Evolutionary conservation across 2,113 vertebrate species (phyloP).

Genomic region (Anhinga anhinga): DNA sequence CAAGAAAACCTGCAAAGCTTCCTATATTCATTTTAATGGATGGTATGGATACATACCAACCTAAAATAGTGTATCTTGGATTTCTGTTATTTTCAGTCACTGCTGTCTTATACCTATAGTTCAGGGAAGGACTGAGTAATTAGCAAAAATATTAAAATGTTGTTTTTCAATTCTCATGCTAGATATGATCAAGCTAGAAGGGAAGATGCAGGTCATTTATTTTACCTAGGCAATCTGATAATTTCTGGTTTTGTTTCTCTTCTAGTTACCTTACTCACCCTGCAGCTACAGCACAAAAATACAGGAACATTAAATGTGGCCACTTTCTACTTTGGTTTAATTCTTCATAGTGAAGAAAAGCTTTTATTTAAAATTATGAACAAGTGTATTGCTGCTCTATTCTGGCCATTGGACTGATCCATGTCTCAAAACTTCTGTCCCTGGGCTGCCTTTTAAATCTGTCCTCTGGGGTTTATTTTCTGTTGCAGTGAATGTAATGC

Average conservation of each 20-base stretch:
- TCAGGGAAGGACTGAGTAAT: not conserved
- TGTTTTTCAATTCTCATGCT: not conserved
- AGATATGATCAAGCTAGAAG: not conserved
- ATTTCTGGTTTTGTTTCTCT: not conserved
- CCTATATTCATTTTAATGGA: not conserved
- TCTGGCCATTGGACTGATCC: not conserved
- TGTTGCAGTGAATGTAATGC: not conserved
- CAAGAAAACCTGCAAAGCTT: not conserved
- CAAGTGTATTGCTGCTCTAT: not conserved
- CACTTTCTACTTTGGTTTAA: not conserved
- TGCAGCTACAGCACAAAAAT: not conserved
- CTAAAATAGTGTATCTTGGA: not conserved
- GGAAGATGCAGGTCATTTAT: not conserved
- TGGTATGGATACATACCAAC: not conserved
- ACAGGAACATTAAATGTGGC: not conserved
- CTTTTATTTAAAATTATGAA: not conserved
- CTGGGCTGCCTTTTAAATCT: not conserved
- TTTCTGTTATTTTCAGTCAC: not conserved
- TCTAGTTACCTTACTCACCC: not conserved
- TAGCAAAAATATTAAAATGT: not conserved
- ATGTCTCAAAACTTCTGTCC: not conserved
- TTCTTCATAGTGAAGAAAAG: not conserved
- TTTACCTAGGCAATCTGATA: not conserved
- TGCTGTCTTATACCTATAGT: not conserved
- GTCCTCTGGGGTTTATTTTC: not conserved